A percentile compares a stretch with the other conserved stretches of the same genome.
Evolutionary conservation across 2,888 invertebrate genomes (phyloP).

Genomic region (Hecatera dysodea): DNA sequence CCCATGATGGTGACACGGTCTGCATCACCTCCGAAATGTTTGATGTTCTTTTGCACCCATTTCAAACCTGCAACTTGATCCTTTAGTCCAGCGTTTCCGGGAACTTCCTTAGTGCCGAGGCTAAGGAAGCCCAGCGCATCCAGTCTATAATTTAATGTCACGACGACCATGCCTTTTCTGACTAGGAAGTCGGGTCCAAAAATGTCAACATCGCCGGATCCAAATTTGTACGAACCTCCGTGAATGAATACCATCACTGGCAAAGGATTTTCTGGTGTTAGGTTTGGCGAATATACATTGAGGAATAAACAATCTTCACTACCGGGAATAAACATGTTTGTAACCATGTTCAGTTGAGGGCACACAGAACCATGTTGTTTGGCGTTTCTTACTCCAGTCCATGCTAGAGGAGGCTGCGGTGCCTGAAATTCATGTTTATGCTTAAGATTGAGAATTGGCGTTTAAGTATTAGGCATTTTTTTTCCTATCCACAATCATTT

Average conservation of each 20-base stretch:
- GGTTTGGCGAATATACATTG: conserved; percentile 42
- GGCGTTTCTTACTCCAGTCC: conserved; percentile 33
- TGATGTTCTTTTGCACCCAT: conserved; percentile 45
- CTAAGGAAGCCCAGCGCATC: conserved; percentile 41
- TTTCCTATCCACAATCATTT: no score
- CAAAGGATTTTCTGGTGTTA: conserved; percentile 16
- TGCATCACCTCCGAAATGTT: conserved; percentile 38
- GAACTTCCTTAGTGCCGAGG: conserved; percentile 33
- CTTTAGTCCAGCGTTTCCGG: conserved; percentile 45
- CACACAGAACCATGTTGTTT: conserved; percentile 34
- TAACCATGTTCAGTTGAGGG: conserved; percentile 23
- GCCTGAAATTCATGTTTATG: conserved; percentile 25
- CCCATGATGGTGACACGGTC: conserved; percentile 38
- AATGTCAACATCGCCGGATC: conserved; percentile 35
- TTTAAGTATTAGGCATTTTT: no score
- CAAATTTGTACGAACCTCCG: conserved; percentile 37
- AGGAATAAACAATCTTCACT: conserved; percentile 46
- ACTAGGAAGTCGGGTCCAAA: conserved; percentile 41
- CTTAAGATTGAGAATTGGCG: no score
- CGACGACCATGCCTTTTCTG: conserved; percentile 26
- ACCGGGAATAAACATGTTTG: conserved; percentile 20
- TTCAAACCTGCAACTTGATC: conserved; percentile 44
- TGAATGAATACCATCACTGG: conserved; percentile 44
- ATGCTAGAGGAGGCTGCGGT: conserved; percentile 18
- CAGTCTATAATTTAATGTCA: conserved; percentile 44